Conservation (phyloP, 2,888 invertebrate species). For the Petrolisthes cinctipes region DNA sequence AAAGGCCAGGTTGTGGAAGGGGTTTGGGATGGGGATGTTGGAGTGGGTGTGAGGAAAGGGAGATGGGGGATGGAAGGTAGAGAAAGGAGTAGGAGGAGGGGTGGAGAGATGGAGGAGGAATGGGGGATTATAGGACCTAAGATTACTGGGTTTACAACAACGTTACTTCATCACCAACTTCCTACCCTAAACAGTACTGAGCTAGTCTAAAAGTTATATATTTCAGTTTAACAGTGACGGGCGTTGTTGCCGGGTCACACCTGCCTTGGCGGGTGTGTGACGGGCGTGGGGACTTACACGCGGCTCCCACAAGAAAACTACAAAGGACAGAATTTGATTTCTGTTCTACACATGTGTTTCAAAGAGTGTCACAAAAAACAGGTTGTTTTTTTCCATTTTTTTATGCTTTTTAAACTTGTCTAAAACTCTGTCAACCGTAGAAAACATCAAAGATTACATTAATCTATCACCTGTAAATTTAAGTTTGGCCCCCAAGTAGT, state of each 20-base stretch:
- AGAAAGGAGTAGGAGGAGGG: background rate
- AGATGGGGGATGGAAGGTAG: background rate
- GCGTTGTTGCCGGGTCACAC: constrained; percentile 27
- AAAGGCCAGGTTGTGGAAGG: constrained; percentile 48
- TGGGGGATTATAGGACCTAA: background rate
- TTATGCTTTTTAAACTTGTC: constrained; percentile 32
- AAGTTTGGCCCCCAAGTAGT: constrained; percentile 56
- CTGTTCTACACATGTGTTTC: constrained; percentile 62
- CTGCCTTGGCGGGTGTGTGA: constrained; percentile 21
- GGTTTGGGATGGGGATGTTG: background rate
- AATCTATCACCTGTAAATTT: constrained; percentile 56
- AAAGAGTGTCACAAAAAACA: constrained; percentile 22
- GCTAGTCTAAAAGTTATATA: constrained; percentile 56
- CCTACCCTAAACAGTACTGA: constrained; percentile 57
- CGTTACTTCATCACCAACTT: constrained; percentile 45
- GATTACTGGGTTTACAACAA: constrained; percentile 47
- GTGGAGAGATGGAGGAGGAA: background rate
- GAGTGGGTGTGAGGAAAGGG: background rate
- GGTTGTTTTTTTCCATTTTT: constrained; percentile 15
- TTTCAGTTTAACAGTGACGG: constrained; percentile 42
- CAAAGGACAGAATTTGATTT: constrained; percentile 58
- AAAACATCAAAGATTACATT: constrained; percentile 58
- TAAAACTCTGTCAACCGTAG: constrained; percentile 43
- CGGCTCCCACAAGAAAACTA: constrained; percentile 10
- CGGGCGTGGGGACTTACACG: background rate